Evolutionary conservation across 35 echinoderm and acorn worm species (phyloP), one percentile per base, ranked within the genome.

Genomic region (Acanthaster planci): DNA sequence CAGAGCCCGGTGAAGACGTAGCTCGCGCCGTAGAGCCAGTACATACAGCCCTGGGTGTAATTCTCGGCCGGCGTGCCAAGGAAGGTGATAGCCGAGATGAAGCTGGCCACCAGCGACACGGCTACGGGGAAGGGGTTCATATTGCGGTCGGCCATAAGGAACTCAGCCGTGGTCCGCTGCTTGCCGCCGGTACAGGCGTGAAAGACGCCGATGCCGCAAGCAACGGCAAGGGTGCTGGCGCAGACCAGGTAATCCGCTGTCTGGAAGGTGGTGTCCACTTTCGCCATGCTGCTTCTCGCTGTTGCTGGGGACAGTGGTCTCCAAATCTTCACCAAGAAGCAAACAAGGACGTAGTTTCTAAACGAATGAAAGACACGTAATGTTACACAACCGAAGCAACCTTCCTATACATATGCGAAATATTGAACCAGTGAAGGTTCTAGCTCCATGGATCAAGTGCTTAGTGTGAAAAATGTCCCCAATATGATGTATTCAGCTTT

Each of bases 41-140:
- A 97, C 93, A 92, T 97, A n/a, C 56, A 64, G 10, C 93, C 93
- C 58, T 88, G 77, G 56, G 92, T 78, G 59, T 97, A 97, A 27
- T 64, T 89, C 38, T 97, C 93, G 0, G 89, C 93, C 15, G 93
- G 93, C 6, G 93, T 95, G 23, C 93, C 93, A 1, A 95, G 77
- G 31, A 95, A 80, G 7, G 93, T 95, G 64, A 95, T 85, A 1
- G 89, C 89, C 8, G 93, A 95, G 17, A 95, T 95, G 50, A 95
- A 91, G 59, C 93, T 95, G 1, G 89, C 93, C 2, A 95, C 89
- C 47, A 87, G 78, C 4, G 93, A 95, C 22, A 87, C 15, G 19
- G 87, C 55, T 0, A 91, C 89, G 36, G 90, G 85, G 1, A 91
- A 76, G 8, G 93, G 93, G 47, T 88, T 79, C 90, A 97, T 92